Conservation (phyloP, 2,888 invertebrate species). For the Nemurella pictetii region DNA sequence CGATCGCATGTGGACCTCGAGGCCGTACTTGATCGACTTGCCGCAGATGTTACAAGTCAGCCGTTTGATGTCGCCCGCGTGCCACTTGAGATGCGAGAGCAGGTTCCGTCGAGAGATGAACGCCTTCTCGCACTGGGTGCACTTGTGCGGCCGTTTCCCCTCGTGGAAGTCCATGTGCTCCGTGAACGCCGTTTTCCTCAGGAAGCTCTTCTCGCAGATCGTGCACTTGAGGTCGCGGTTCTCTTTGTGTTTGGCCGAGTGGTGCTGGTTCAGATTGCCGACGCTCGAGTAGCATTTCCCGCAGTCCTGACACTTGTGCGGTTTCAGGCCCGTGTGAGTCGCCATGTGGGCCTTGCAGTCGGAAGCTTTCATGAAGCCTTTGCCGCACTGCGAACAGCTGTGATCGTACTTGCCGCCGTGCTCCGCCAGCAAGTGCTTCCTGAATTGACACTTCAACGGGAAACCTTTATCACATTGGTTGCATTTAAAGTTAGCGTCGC, state of each 20-base stretch:
- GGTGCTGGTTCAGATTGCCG: conserved; percentile 42
- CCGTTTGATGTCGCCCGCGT: conserved; percentile 37
- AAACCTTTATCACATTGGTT: conserved; percentile 39
- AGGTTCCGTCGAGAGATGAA: conserved; percentile 37
- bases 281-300: conserved; percentile 41
- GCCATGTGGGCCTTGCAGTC: conserved; percentile 39
- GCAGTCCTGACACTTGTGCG: conserved; percentile 41
- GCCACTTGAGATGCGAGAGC: conserved; percentile 39
- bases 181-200: conserved; percentile 35
- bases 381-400: conserved; percentile 40
- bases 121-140: conserved; percentile 39
- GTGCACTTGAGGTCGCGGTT: conserved; percentile 39
- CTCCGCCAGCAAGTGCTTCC: conserved; percentile 32
- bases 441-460: conserved; percentile 34
- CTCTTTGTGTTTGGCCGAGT: conserved; percentile 41
- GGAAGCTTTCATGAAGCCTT: conserved; percentile 40
- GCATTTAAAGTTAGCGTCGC: conserved; percentile 37
- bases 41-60: conserved; percentile 41
- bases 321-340: conserved; percentile 41
- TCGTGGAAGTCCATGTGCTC: conserved; percentile 40
- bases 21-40: conserved; percentile 39
- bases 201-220: conserved; percentile 41
- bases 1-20: conserved; percentile 41
- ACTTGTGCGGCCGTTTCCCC: conserved; percentile 37
- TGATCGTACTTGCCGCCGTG: conserved; percentile 38